These are phyloP conservation scores for Tachina grossa DNA, from an alignment of 2,888 invertebrate genomes.

Conservation along the genomic window DNA sequence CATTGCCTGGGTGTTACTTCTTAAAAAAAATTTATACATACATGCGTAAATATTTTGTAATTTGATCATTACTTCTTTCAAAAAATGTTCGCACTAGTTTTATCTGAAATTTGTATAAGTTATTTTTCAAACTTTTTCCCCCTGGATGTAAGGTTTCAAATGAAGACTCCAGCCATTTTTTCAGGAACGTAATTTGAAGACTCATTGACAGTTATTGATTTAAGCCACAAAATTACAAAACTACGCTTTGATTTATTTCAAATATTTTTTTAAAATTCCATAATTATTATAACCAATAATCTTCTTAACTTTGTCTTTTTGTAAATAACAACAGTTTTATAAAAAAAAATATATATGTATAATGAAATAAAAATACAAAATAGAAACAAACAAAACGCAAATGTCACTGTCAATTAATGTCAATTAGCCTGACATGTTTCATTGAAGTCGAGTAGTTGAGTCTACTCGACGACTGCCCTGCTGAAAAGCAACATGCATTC, in stretches of 20 bases:
- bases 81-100: no score
- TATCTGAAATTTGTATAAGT: no score
- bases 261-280: neutral
- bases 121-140: no score
- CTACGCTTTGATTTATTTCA: neutral
- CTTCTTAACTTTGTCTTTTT: conserved; percentile 40
- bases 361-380: neutral
- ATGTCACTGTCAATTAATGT: conserved; percentile 81
- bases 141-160: no score
- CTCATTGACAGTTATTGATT: no score
- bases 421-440: conserved; percentile 76
- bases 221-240: no score
- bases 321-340: conserved; percentile 17
- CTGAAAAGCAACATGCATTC: conserved; percentile 30
- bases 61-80: no score
- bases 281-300: conserved; percentile 36
- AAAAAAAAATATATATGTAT: neutral
- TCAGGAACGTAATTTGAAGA: no score
- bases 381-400: conserved; percentile 74
- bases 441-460: conserved; percentile 12
- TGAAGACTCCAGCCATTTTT: no score
- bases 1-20: no score
- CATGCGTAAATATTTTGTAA: no score
- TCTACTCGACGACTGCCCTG: neutral
- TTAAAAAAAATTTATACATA: no score